Evolutionary conservation across 1,140 invertebrate genomes (phyloP).

Genomic region (Augochlora pura): DNA sequence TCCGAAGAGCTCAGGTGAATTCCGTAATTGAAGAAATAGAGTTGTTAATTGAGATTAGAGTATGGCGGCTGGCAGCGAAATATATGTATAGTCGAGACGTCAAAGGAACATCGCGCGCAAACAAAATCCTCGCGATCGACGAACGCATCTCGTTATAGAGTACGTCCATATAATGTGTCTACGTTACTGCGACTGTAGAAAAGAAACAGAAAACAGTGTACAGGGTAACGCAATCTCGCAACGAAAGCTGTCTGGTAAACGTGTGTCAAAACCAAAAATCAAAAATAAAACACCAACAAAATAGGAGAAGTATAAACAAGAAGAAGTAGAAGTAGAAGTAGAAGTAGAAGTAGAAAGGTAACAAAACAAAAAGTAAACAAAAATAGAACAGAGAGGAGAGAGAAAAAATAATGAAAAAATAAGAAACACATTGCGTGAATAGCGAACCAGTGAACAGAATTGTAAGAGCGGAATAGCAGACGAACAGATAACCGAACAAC

Average conservation of each 20-base stretch:
- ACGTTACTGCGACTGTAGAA: neutral
- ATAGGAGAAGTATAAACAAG: no score
- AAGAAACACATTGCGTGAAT: slow-evolving; percentile 35
- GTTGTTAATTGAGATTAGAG: no score
- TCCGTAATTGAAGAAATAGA: no score
- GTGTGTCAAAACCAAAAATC: slow-evolving; percentile 1
- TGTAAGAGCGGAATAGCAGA: slow-evolving; percentile 38
- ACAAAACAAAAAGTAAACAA: neutral
- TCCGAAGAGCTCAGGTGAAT: no score
- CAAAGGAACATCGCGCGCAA: neutral
- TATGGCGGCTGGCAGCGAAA: neutral
- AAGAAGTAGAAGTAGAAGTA: no score
- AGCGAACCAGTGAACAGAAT: slow-evolving; percentile 31
- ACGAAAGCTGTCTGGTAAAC: slow-evolving; percentile 1
- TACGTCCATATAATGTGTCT: neutral
- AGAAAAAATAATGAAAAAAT: slow-evolving; percentile 24
- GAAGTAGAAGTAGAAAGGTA: no score
- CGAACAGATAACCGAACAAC: slow-evolving; percentile 16
- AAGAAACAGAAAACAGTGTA: slow-evolving; percentile 10
- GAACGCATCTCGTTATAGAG: neutral
- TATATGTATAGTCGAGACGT: neutral
- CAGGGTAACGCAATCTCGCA: slow-evolving; percentile 8
- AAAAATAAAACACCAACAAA: slow-evolving; percentile 36
- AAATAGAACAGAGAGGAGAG: slow-evolving; percentile 19
- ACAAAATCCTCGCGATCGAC: neutral